Percentiles rank a stretch among this genome's conserved stretches.
phyloP scores from a whole-genome alignment of 1,140 invertebrate species.

The Drosophila asahinai region DNA sequence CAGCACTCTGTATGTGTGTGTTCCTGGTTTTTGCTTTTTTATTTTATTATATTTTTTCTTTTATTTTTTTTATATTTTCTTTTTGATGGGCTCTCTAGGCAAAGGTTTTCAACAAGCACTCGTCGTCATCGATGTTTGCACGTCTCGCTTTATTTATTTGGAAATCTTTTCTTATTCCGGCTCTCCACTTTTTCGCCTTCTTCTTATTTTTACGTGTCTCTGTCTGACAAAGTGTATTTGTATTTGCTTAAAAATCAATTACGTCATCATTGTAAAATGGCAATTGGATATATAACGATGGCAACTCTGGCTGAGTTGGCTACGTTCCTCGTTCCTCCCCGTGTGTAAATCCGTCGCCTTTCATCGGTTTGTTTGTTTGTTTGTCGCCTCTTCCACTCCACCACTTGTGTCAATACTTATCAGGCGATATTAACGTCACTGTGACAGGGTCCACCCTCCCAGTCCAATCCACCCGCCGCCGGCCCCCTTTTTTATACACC shows the following conservation, averaged over 20 bases:
- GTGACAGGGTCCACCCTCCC: slow-evolving; percentile 33
- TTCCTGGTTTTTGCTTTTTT: background rate
- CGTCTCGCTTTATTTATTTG: slow-evolving; percentile 58
- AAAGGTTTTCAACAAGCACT: slow-evolving; percentile 74
- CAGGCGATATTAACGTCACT: slow-evolving; percentile 73
- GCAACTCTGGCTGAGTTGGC: slow-evolving; percentile 18
- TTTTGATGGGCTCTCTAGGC: slow-evolving; percentile 31
- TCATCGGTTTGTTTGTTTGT: slow-evolving; percentile 39
- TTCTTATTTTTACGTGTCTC: slow-evolving; percentile 19
- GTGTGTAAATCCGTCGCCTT: slow-evolving; percentile 5
- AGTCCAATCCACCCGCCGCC: background rate
- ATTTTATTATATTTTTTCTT: background rate
- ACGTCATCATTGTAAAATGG: slow-evolving; percentile 81
- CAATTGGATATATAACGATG: slow-evolving; percentile 63
- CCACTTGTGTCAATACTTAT: slow-evolving; percentile 76
- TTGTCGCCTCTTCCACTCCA: slow-evolving; percentile 27
- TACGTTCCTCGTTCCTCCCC: no score
- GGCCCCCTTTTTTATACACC: slow-evolving; percentile 33
- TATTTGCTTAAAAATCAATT: slow-evolving; percentile 84
- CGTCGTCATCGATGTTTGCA: slow-evolving; percentile 58
- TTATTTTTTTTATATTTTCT: background rate
- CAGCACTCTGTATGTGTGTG: slow-evolving; percentile 1
- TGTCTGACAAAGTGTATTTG: slow-evolving; percentile 69
- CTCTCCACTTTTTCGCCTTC: background rate
- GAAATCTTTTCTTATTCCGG: slow-evolving; percentile 58